Evolutionary conservation across 2,113 vertebrate species (phyloP), one percentile per base, ranked within the genome.

Genomic region (Opisthocomus hoazin): DNA sequence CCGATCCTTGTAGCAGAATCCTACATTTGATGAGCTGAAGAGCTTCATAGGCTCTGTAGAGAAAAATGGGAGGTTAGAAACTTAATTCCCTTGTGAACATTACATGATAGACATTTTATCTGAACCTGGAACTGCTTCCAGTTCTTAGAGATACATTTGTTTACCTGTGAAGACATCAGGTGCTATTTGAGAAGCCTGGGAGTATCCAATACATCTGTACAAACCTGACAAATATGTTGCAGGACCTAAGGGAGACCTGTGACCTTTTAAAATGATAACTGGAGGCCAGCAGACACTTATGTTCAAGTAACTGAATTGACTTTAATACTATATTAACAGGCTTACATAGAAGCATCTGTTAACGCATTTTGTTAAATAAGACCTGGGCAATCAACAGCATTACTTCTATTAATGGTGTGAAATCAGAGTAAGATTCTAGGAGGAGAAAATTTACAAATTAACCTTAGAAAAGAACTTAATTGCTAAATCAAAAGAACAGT

Each of bases 161-260:
- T 75, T 87, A 23, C 65, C 48, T 39, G 3, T 14, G 39, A 76
- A 7, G 46, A 63, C 53, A 82, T 27, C 87, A 96, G 84, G 46
- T 87, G 77, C 12, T 73, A 71, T 84, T 87, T 87, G 60, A 15
- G 64, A 61, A 37, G 77, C 94, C 48, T 3, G 54, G 19, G 64
- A 83, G 16, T 68, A 22, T 48, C 48, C 48, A 53, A 3, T 5
- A 5, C 73, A 61, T 73, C 37, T 78, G 39, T 11, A 53, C 23
- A 84, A 21, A 69, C 39, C 65, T 91, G 77, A 56, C 6, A 94
- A 91, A 89, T 32, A 51, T 16, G 23, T 71, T 78, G 53, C 56
- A 93, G 53, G 39, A 82, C 73, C 81, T 93, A 73, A 64, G 93
- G 87, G 87, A 96, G 2, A 64, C 39, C 57, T 91, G 73, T 79